Evolutionary conservation across 2,113 vertebrate species (phyloP).

Genomic region (Canis aureus): DNA sequence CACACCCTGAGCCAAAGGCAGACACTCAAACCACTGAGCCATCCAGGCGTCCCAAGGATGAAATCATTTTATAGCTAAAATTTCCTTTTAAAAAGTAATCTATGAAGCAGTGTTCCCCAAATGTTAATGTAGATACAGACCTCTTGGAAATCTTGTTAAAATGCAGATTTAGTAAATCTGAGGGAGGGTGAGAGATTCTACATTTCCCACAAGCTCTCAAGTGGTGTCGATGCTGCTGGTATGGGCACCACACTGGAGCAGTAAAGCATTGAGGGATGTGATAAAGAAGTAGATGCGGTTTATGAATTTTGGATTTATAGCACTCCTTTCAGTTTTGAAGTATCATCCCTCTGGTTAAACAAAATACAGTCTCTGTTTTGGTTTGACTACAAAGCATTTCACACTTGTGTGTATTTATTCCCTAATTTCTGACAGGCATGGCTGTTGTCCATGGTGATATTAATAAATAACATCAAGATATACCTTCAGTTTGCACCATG

Average conservation of each 20-base stretch:
- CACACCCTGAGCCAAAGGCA: no score
- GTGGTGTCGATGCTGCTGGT: neutral
- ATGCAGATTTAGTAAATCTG: neutral
- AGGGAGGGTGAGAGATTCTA: neutral
- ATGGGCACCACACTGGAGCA: neutral
- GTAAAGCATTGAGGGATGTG: neutral
- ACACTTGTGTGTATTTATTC: neutral
- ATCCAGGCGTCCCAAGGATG: neutral
- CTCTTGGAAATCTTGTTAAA: slow-evolving; percentile 44
- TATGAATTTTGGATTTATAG: neutral
- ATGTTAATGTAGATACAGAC: neutral
- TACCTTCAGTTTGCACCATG: neutral
- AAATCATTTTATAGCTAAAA: slow-evolving; percentile 38
- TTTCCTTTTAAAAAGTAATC: neutral
- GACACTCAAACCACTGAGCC: no score
- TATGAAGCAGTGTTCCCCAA: neutral
- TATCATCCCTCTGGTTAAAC: neutral
- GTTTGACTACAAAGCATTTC: neutral
- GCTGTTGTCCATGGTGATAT: neutral
- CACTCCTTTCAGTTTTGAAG: neutral
- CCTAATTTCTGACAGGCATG: neutral
- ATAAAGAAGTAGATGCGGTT: neutral
- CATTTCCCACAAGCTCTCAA: neutral
- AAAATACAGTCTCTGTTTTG: neutral
- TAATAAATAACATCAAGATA: neutral